Percentiles rank a stretch among this genome's conserved stretches.
Conservation (phyloP, 2,797 vertebrate genomes). For the Adelosebastes latens region DNA sequence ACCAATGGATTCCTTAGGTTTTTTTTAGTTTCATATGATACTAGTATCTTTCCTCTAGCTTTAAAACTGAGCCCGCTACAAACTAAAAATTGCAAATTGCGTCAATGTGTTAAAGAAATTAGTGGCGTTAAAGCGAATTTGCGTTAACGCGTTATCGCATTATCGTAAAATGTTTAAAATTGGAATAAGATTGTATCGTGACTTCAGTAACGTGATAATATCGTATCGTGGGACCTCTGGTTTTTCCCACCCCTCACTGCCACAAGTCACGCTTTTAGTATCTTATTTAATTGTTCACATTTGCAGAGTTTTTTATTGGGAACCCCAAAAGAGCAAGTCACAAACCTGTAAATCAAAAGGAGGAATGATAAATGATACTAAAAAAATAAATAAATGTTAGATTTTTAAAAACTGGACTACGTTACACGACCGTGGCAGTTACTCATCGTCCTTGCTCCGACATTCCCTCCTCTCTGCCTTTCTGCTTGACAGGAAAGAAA, state of each 20-base stretch:
- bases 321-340: background rate
- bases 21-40: no score
- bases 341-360: background rate
- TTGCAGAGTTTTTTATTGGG: background rate
- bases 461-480: conserved; percentile 10
- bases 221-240: background rate
- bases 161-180: background rate
- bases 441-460: background rate
- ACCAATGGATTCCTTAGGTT: no score
- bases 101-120: no score
- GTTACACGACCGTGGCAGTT: background rate
- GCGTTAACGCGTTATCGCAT: no score
- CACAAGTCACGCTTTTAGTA: background rate
- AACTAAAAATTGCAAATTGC: rapidly evolving
- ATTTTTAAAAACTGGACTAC: conserved; percentile 8
- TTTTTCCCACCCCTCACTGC: background rate
- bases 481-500: conserved; percentile 28
- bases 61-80: no score
- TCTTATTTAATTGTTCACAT: background rate
- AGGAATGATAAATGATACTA: background rate
- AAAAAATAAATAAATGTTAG: background rate
- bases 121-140: rapidly evolving
- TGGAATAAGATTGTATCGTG: no score
- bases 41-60: no score
- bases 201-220: background rate